Evolutionary conservation across 2,113 vertebrate species (phyloP).

Genomic region (Trochalopteron elliotii): DNA sequence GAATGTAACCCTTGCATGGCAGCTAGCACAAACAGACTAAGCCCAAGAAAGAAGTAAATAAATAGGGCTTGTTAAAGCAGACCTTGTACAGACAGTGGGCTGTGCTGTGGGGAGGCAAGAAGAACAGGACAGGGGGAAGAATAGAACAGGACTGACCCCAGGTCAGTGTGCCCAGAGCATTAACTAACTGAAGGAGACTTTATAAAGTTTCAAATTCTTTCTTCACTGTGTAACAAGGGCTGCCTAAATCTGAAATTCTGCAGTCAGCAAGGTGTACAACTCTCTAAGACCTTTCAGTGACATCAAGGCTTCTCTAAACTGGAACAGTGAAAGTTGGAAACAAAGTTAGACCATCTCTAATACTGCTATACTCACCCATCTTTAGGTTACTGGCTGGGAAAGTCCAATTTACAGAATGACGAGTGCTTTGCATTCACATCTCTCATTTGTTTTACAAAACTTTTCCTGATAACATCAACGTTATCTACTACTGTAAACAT

Average conservation of each 20-base stretch:
- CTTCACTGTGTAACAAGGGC: not conserved
- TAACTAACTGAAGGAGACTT: not conserved
- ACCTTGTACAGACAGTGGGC: not conserved
- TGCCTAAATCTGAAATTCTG: not conserved
- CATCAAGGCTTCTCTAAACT: not conserved
- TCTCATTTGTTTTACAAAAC: not conserved
- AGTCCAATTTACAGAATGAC: not conserved
- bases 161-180: not conserved
- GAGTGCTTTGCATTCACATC: not conserved
- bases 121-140: not conserved
- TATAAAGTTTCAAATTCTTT: not conserved
- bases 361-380: not conserved
- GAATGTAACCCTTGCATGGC: not conserved
- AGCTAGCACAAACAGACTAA: not conserved
- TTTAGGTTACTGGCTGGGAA: not conserved
- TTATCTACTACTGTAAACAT: not conserved
- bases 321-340: not conserved
- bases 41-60: not conserved
- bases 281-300: not conserved
- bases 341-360: not conserved
- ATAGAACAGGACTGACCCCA: not conserved
- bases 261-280: not conserved
- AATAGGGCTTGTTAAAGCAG: not conserved
- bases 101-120: not conserved
- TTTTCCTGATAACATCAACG: not conserved